Percentiles rank a stretch among this genome's conserved stretches.
phyloP scores from a whole-genome alignment of 2,888 invertebrate genomes.

The Adelognathus sp. region DNA sequence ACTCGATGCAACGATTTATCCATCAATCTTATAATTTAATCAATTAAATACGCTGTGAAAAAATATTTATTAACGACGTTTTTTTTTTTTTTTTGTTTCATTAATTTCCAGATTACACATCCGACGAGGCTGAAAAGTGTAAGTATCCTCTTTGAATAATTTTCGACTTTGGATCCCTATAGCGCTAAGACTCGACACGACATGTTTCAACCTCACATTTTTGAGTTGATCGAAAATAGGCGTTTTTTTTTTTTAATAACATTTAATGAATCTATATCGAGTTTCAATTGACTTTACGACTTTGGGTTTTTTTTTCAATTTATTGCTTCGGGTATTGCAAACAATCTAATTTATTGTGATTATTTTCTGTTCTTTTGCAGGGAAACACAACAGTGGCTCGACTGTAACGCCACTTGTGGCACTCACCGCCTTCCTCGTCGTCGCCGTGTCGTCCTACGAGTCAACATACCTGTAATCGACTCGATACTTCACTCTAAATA shows the following conservation, averaged over 20 bases:
- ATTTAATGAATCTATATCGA: no score
- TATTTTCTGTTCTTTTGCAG: constrained; percentile 42
- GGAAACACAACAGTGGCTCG: constrained; percentile 2
- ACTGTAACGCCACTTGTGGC: constrained; percentile 58
- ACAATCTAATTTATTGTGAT: not conserved
- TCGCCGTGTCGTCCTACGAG: constrained; percentile 70
- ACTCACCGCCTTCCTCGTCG: constrained; percentile 69
- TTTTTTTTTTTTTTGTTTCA: constrained; percentile 21
- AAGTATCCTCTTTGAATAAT: constrained; percentile 37
- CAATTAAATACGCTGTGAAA: no score
- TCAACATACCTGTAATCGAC: constrained; percentile 73
- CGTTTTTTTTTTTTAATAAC: no score
- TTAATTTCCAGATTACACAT: constrained; percentile 62
- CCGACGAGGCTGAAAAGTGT: constrained; percentile 63
- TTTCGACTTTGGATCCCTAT: not conserved
- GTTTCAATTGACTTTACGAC: no score
- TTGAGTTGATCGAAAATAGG: not conserved
- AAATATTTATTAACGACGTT: constrained; percentile 2
- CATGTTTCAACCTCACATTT: not conserved
- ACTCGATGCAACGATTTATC: no score
- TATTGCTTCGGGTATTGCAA: not conserved
- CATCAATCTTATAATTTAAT: no score
- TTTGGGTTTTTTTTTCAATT: not conserved
- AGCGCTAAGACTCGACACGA: not conserved
- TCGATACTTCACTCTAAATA: constrained; percentile 70